Evolutionary conservation across 2,113 vertebrate species (phyloP).

Genomic region (Melanerpes formicivorus): DNA sequence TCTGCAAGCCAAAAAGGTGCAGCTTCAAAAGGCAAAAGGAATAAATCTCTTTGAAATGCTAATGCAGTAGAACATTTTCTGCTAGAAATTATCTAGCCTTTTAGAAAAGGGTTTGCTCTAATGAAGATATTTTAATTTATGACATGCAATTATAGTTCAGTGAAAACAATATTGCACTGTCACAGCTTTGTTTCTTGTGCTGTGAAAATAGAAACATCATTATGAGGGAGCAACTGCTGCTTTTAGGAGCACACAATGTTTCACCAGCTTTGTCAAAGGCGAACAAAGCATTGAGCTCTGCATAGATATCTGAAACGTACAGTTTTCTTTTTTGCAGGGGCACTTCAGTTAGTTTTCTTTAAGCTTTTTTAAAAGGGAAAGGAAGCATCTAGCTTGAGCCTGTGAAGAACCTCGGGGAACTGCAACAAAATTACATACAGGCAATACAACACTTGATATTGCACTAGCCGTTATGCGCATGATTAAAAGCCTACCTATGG

Average conservation of each 20-base stretch:
- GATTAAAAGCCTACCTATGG: slow-evolving; percentile 27
- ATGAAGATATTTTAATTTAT: slow-evolving; percentile 64
- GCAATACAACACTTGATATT: background rate
- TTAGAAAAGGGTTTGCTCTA: slow-evolving; percentile 50
- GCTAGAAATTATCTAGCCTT: slow-evolving; percentile 55
- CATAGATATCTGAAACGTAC: slow-evolving; percentile 50
- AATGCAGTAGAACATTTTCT: slow-evolving; percentile 60
- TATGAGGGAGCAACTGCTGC: slow-evolving; percentile 27
- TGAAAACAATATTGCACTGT: slow-evolving; percentile 53
- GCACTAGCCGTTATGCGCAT: background rate
- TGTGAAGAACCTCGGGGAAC: slow-evolving; percentile 27
- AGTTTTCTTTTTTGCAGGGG: slow-evolving; percentile 66
- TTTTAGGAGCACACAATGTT: slow-evolving; percentile 46
- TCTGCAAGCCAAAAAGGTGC: slow-evolving; percentile 65
- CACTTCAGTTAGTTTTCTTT: slow-evolving; percentile 48
- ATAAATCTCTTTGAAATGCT: slow-evolving; percentile 73
- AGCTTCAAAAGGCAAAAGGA: slow-evolving; percentile 58
- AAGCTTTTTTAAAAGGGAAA: slow-evolving; percentile 16
- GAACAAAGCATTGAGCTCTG: slow-evolving; percentile 55
- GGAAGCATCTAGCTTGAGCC: slow-evolving; percentile 3
- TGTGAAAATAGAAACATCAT: slow-evolving; percentile 31
- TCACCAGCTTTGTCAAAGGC: slow-evolving; percentile 36
- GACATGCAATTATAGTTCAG: slow-evolving; percentile 48
- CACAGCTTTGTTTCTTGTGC: slow-evolving; percentile 26
- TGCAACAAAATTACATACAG: slow-evolving; percentile 21